Conservation (phyloP, 2,797 vertebrate genomes). For the Macropus fuliginosus region DNA sequence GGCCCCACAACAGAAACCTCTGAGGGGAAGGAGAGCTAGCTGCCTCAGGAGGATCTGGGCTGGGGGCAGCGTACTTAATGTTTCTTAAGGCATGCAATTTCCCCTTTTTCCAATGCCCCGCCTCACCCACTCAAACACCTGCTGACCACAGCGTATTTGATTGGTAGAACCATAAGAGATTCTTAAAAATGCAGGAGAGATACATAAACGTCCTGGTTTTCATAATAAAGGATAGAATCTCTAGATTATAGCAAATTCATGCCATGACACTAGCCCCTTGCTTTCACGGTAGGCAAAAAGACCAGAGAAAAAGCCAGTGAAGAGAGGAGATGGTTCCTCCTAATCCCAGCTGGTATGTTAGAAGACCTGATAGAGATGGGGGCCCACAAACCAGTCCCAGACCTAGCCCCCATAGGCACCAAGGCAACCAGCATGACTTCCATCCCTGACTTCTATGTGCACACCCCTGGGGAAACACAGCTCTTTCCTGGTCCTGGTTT, state of each 20-base stretch:
- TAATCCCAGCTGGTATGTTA: no score
- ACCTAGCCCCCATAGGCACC: not conserved
- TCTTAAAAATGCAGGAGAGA: conserved; percentile 33
- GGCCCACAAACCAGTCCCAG: not conserved
- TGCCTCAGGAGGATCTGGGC: not conserved
- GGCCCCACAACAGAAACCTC: not conserved
- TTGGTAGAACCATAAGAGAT: conserved; percentile 45
- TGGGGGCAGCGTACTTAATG: not conserved
- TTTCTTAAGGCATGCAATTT: conserved; percentile 25
- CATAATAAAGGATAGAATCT: not conserved
- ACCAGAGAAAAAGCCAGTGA: not conserved
- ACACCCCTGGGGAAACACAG: not conserved
- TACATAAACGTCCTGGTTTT: not conserved
- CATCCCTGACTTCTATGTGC: not conserved
- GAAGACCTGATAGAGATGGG: not conserved
- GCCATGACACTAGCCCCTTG: not conserved
- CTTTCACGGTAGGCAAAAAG: not conserved
- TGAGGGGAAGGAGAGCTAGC: not conserved
- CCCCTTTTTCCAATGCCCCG: conserved; percentile 74
- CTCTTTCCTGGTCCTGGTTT: not conserved
- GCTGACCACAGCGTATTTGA: conserved; percentile 65
- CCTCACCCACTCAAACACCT: conserved; percentile 75
- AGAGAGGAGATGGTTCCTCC: not conserved
- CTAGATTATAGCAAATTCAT: not conserved
- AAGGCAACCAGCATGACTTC: not conserved